Evolutionary conservation across 2,113 vertebrate species (phyloP).

Genomic region (Astatoreochromis straeleni): DNA sequence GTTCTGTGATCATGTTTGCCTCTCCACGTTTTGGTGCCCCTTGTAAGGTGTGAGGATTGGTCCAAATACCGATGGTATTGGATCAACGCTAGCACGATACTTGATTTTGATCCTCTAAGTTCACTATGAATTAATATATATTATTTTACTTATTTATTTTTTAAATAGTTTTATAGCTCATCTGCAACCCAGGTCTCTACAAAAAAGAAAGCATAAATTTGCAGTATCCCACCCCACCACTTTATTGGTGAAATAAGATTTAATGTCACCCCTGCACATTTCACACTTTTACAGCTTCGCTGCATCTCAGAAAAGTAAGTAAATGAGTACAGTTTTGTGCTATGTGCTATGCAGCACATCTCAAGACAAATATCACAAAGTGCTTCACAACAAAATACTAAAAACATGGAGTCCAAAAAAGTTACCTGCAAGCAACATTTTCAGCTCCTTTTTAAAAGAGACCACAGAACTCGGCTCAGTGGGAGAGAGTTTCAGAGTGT

Average conservation of each 20-base stretch:
- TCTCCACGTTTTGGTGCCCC: neutral
- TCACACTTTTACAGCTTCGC: neutral
- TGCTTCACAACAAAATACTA: neutral
- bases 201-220: neutral
- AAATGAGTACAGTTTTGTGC: neutral
- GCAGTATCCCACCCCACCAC: neutral
- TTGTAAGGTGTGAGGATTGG: neutral
- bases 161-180: neutral
- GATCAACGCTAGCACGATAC: neutral
- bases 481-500: neutral
- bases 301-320: neutral
- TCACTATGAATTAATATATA: neutral
- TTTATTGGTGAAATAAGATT: neutral
- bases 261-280: neutral
- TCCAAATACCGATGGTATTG: neutral
- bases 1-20: neutral
- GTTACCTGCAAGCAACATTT: neutral
- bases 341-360: neutral
- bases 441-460: neutral
- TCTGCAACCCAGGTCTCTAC: neutral
- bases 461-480: neutral
- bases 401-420: neutral
- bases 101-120: neutral
- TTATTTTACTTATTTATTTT: neutral
- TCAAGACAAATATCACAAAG: neutral